Base-by-base conservation (phyloP, 2,797 vertebrate genomes). In the Ciconia nigra region DNA sequence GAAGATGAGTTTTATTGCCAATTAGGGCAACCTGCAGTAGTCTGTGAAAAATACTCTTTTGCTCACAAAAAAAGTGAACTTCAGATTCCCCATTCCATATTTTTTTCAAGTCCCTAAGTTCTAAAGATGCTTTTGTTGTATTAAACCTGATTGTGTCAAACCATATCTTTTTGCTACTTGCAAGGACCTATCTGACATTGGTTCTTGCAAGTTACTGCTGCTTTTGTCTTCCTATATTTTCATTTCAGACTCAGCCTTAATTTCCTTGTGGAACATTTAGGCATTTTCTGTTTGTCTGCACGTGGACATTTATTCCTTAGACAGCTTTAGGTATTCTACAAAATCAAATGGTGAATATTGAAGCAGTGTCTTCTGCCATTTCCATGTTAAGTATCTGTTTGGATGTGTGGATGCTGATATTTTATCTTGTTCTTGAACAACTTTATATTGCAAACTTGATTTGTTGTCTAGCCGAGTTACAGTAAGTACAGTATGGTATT, bases 381-480 rank as follows among this genome's bases (percentile, higher is more conserved):
- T 96, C 69, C 82, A 86, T 92, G 89, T 90, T 95, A 94, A 94
- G 91, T 87, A 90, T 94, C 89, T 90, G 54, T 93, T 92, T 92
- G 81, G 74, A 79, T 94, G 63, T 89, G 76, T 74, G 79, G 58
- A 78, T 94, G 70, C 59, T 92, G 88, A 29, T 97, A 78, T 59
- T 95, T 95, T 97, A 88, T 96, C 87, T 90, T 92, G 52, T 65
- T 94, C 46, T 87, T 93, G 85, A 96, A 72, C 71, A 95, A 76
- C 80, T 83, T 87, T 29, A 37, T 90, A 62, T 76, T 91, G 65
- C 57, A 78, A 83, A 94, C 79, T 63, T 91, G 78, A 80, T 88
- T 91, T 92, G 77, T 94, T 96, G 71, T 77, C 52, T 93, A 35
- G 62, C 59, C 63, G 80, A 93, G 77, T 69, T 78, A 54, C 20